Evolutionary conservation across 2,888 invertebrate species (phyloP).

Genomic region (Sarcophaga rosellei): DNA sequence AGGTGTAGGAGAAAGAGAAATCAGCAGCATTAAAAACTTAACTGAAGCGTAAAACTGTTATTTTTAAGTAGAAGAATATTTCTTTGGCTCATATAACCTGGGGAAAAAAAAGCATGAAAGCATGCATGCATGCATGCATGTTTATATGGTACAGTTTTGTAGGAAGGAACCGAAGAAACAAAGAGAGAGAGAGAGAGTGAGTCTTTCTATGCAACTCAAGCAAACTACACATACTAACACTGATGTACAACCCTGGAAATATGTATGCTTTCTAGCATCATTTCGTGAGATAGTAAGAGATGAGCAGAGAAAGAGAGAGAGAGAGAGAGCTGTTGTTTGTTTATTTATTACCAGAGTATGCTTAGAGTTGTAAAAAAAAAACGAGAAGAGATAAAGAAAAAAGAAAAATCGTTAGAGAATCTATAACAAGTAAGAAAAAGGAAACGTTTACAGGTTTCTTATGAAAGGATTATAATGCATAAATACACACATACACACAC

Average conservation of each 20-base stretch:
- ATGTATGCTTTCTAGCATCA: slow-evolving; percentile 6
- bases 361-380: background rate
- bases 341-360: slow-evolving; percentile 54
- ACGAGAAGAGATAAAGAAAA: slow-evolving; percentile 28
- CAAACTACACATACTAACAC: slow-evolving; percentile 1
- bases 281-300: slow-evolving; percentile 41
- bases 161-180: too few relatives aligned
- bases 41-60: slow-evolving; percentile 64
- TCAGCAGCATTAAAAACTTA: slow-evolving; percentile 51
- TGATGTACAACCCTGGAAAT: background rate
- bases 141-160: background rate
- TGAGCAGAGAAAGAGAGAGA: background rate
- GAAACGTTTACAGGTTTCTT: slow-evolving; percentile 43
- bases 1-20: background rate
- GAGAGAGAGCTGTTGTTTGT: slow-evolving; percentile 20
- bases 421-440: too few relatives aligned
- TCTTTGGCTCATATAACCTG: slow-evolving; percentile 16
- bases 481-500: slow-evolving; percentile 16
- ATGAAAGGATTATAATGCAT: slow-evolving; percentile 56
- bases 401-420: background rate
- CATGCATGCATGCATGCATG: slow-evolving; percentile 17
- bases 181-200: too few relatives aligned
- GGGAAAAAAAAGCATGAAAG: slow-evolving; percentile 43
- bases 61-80: slow-evolving; percentile 38
- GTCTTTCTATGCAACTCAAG: slow-evolving; percentile 33